Percentiles rank a stretch among this genome's conserved stretches.
Conservation (phyloP, 1,140 invertebrate species). For the Leptopilina boulardi region DNA sequence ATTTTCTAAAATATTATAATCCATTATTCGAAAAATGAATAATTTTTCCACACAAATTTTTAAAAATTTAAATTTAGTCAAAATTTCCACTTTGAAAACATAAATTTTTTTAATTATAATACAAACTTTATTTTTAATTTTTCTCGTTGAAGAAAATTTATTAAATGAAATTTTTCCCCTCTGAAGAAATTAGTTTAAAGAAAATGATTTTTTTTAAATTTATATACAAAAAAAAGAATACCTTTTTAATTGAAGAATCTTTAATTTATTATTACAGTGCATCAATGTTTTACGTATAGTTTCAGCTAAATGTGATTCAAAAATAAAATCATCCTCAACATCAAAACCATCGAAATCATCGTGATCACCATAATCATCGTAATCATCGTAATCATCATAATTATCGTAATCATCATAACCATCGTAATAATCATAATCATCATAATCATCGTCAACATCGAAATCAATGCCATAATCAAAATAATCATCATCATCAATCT, state of each 20-base stretch:
- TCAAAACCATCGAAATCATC: background rate
- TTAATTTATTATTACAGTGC: background rate
- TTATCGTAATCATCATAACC: background rate
- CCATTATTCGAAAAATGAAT: no score
- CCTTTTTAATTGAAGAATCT: slow-evolving; percentile 15
- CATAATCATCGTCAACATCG: background rate
- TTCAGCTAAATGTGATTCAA: background rate
- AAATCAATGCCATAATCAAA: background rate
- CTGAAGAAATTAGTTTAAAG: no score
- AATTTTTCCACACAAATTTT: no score
- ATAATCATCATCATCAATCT: background rate
- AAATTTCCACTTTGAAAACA: no score
- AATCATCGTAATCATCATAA: background rate
- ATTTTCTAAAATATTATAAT: no score
- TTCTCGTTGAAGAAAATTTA: no score
- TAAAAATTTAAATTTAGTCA: no score
- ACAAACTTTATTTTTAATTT: no score
- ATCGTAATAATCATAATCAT: background rate
- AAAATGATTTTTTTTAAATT: no score
- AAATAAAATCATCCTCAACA: background rate
- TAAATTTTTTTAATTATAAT: no score
- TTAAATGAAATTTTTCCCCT: no score
- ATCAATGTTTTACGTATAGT: background rate
- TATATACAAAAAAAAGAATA: background rate
- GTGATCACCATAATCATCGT: background rate